A percentile compares a stretch with the other conserved stretches of the same genome.
These are phyloP conservation scores for Rhagologus leucostigma DNA, from an alignment of 2,113 vertebrate genomes.

Conservation along the genomic window DNA sequence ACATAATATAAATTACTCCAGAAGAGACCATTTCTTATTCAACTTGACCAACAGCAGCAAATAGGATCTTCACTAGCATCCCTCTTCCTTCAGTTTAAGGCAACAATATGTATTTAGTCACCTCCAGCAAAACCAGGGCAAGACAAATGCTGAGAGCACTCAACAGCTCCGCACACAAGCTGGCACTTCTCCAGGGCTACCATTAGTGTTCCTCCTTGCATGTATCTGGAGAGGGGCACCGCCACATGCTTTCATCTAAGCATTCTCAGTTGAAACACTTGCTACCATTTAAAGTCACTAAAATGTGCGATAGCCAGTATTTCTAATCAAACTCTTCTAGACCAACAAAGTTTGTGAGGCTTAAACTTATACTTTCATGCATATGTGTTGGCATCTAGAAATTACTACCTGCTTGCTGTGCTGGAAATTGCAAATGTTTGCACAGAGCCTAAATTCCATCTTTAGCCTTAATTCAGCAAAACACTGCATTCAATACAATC, in stretches of 20 bases:
- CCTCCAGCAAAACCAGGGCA: not conserved
- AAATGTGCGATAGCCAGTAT: not conserved
- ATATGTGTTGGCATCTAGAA: not conserved
- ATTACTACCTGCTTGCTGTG: not conserved
- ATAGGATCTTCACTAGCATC: not conserved
- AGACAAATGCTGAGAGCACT: not conserved
- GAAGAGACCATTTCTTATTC: not conserved
- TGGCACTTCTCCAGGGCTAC: not conserved
- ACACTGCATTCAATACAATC: not conserved
- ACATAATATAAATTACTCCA: not conserved
- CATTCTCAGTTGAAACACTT: not conserved
- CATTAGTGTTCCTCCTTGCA: not conserved
- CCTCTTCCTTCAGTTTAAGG: not conserved
- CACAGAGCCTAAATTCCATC: not conserved
- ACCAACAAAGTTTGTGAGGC: not conserved
- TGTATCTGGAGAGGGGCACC: accelerated
- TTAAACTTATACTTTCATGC: not conserved
- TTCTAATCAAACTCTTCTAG: not conserved
- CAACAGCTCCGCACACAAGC: accelerated
- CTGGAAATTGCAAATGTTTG: not conserved
- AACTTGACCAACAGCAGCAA: not conserved
- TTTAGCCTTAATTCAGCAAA: not conserved
- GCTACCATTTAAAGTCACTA: not conserved
- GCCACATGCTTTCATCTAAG: no score
- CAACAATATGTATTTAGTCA: not conserved